phyloP scores from a whole-genome alignment of 2,888 invertebrate species.

The Erannis defoliaria region DNA sequence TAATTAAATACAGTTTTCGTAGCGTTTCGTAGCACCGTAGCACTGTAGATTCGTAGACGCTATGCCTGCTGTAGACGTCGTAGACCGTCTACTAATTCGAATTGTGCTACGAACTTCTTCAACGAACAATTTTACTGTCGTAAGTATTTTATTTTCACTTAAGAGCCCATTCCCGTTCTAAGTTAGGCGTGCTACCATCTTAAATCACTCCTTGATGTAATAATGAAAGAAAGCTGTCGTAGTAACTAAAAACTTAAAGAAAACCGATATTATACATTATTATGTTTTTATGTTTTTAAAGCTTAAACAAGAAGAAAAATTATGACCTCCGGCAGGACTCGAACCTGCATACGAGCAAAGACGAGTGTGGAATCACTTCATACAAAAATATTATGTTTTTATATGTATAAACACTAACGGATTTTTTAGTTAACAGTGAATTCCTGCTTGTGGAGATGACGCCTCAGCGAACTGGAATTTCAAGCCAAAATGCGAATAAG shows the following conservation, averaged over 20 bases:
- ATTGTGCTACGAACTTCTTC: slow-evolving; percentile 1
- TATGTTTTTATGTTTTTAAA: no score
- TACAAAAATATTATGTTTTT: no score
- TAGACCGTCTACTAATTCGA: slow-evolving; percentile 30
- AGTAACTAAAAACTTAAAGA: no score
- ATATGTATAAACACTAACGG: neutral
- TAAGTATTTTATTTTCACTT: neutral
- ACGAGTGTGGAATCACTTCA: no score
- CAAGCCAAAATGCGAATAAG: slow-evolving; percentile 22
- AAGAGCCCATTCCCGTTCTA: neutral
- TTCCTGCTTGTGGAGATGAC: neutral
- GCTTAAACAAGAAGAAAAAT: no score
- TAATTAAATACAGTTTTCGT: slow-evolving; percentile 34
- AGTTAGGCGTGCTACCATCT: no score
- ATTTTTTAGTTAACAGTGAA: neutral
- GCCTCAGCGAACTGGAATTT: slow-evolving; percentile 17
- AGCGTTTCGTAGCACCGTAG: slow-evolving; percentile 23
- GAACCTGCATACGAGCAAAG: no score
- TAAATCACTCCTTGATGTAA: no score
- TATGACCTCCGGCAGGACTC: no score
- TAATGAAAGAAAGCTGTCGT: no score
- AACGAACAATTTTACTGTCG: neutral
- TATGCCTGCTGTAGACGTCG: slow-evolving; percentile 25
- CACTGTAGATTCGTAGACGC: slow-evolving; percentile 6
- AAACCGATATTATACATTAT: no score